Percentiles rank a stretch among this genome's conserved stretches.
phyloP scores from a whole-genome alignment of 2,113 vertebrate genomes.

The Phaethornis superciliosus region DNA sequence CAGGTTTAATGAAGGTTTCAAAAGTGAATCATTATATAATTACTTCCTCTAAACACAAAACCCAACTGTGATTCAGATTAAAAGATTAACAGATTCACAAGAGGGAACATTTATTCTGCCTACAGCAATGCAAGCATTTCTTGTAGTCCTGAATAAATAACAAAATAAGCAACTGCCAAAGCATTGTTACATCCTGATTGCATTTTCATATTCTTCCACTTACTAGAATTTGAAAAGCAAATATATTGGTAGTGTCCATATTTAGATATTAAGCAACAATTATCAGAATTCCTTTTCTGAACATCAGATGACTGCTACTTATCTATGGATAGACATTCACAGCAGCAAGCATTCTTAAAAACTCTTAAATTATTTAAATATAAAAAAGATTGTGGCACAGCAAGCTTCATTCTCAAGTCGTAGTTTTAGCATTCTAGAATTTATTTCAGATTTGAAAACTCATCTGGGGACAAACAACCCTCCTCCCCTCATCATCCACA shows the following conservation, averaged over 20 bases:
- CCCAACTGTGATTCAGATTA: background rate
- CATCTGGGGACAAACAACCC: background rate
- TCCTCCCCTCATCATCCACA: background rate
- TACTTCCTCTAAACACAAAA: background rate
- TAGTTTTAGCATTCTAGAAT: background rate
- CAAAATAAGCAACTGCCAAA: background rate
- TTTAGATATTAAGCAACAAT: background rate
- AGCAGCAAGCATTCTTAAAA: background rate
- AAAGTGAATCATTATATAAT: background rate
- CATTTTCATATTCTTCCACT: background rate
- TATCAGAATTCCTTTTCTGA: background rate
- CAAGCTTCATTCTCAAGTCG: background rate
- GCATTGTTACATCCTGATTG: background rate
- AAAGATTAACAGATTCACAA: background rate
- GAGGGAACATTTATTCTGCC: background rate
- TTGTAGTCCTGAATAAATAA: background rate
- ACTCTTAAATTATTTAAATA: background rate
- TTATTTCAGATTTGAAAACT: background rate
- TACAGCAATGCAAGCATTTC: background rate
- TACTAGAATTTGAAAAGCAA: background rate
- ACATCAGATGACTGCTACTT: background rate
- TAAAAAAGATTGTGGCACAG: background rate
- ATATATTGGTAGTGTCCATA: background rate
- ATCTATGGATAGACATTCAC: background rate
- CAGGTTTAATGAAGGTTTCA: background rate